Evolutionary conservation across 2,888 invertebrate genomes (phyloP), one percentile per base, ranked within the genome.

Genomic region (Epinotia nisella): DNA sequence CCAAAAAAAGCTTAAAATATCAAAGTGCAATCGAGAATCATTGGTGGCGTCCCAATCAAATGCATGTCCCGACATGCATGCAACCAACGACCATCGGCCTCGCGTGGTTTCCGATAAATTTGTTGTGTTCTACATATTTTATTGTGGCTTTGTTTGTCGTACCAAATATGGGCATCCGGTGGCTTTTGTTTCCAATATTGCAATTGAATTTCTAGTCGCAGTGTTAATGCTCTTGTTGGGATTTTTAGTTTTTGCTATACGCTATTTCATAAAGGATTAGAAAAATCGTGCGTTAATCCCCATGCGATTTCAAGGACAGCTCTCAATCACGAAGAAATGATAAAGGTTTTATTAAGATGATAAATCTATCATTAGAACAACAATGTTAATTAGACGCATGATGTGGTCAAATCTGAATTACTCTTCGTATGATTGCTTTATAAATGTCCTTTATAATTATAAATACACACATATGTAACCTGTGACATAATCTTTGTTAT

Each of bases 31-130:
- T 71, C 75, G 73, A 60, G 73, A 71, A 78, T 79, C 79, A 77
- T 76, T 83, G 74, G 84, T 86, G 85, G 78, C 76, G 77, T 75
- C 75, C 76, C 78, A 80, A 85, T 84, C 80, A 77, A 81, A 82
- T 80, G 81, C 81, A 81, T 84, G 83, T 82, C 79, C 77, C 82
- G 78, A 82, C 81, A 83, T 83, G 82, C 85, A 82, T 75, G 76
- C 85, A 75, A 80, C 81, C 82, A 78, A 82, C 79, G 78, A 78
- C 77, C 75, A 77, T 77, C 75, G 79, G 60, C 19, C 66, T 41
- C 59, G 45, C 81, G 85, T 77, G 85, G 88, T 88, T 89, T 85
- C 85, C 88, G 81, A 88, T 90, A 87, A 88, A 90, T 89, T 89
- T 85, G 78, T 83, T 77, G 77, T 78, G 78, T 78, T 71, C 78